phyloP scores from a whole-genome alignment of 2,113 vertebrate genomes.

The Chascanopsetta lugubris region DNA sequence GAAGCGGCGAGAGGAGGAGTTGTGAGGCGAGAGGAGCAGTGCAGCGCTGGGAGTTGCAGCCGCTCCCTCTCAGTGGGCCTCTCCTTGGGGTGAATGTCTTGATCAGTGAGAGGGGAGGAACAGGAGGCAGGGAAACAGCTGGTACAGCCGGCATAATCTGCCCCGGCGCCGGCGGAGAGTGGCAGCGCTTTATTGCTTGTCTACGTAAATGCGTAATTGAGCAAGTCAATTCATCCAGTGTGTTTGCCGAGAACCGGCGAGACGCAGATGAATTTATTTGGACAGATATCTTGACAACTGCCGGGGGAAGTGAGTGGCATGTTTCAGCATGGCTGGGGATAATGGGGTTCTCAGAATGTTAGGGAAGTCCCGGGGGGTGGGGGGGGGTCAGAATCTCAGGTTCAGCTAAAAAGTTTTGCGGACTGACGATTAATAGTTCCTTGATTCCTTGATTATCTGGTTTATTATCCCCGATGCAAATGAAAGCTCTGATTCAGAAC shows the following conservation, averaged over 20 bases:
- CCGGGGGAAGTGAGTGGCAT: conserved; percentile 27
- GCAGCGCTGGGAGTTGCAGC: conserved; percentile 26
- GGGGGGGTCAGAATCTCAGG: neutral
- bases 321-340: neutral
- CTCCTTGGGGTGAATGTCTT: conserved; percentile 61
- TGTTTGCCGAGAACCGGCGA: conserved; percentile 12
- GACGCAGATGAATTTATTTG: conserved; percentile 27
- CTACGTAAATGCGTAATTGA: conserved; percentile 71
- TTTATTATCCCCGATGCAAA: no score
- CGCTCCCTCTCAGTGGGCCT: conserved; percentile 33
- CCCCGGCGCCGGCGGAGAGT: conserved; percentile 61
- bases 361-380: neutral
- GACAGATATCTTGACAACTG: conserved; percentile 17
- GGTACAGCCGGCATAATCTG: conserved; percentile 66
- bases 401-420: neutral
- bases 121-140: conserved; percentile 67
- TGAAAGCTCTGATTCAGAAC: neutral
- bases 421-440: no score
- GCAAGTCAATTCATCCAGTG: conserved; percentile 53
- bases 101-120: conserved; percentile 66
- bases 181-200: conserved; percentile 71
- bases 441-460: no score
- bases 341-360: neutral
- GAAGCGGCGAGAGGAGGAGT: conserved; percentile 11
- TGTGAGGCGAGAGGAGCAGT: conserved; percentile 1